These are phyloP conservation scores for Chloromyia formosa DNA, from an alignment of 2,888 invertebrate species.

Conservation along the genomic window DNA sequence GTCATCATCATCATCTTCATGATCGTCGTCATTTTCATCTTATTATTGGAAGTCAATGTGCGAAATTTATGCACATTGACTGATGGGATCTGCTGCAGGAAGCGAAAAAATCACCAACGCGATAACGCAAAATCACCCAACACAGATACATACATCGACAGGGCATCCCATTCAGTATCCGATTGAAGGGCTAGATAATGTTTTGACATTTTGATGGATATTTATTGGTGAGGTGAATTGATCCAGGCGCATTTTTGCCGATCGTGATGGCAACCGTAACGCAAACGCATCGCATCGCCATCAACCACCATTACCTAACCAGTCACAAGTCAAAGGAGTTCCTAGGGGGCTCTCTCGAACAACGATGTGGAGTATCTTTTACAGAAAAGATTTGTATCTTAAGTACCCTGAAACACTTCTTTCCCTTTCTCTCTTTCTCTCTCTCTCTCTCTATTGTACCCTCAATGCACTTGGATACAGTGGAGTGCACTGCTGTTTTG, in stretches of 20 bases:
- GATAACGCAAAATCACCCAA: conserved; percentile 17
- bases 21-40: conserved; percentile 1
- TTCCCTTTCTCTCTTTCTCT: neutral
- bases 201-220: conserved; percentile 44
- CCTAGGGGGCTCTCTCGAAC: neutral
- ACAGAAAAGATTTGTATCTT: conserved; percentile 25
- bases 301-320: neutral
- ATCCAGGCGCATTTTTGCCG: neutral
- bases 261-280: too few relatives aligned
- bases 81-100: conserved; percentile 35
- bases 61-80: conserved; percentile 38
- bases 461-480: neutral
- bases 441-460: neutral
- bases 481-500: neutral
- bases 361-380: neutral
- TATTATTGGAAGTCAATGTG: conserved; percentile 9
- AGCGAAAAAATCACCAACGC: conserved; percentile 19
- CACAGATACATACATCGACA: neutral
- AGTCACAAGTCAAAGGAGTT: conserved; percentile 14
- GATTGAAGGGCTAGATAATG: conserved; percentile 42
- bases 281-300: conserved; percentile 5
- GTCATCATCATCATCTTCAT: neutral
- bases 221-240: conserved; percentile 39
- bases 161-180: neutral
- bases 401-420: conserved; percentile 26